phyloP scores from a whole-genome alignment of 2,797 vertebrate species.

The Brachyrhaphis roseni region DNA sequence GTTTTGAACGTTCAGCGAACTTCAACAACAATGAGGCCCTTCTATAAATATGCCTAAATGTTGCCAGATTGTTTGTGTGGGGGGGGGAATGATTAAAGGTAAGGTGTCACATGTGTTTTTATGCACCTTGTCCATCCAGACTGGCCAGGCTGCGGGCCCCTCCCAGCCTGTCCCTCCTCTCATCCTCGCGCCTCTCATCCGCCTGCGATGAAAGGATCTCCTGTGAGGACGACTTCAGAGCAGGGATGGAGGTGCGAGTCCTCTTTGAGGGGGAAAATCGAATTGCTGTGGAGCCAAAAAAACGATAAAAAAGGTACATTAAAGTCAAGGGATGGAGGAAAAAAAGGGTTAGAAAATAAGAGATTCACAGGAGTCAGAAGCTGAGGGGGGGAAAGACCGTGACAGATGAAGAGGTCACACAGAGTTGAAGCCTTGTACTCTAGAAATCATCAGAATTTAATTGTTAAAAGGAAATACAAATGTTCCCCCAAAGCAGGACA shows the following conservation, averaged over 20 bases:
- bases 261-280: conserved; percentile 95
- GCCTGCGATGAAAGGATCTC: conserved; percentile 88
- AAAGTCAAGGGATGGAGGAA: conserved; percentile 8
- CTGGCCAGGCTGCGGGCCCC: conserved; percentile 92
- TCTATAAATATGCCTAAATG: background rate
- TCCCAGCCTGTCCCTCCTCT: conserved; percentile 82
- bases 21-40: background rate
- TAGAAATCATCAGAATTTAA: conserved; percentile 44
- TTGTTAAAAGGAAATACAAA: conserved; percentile 33
- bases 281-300: conserved; percentile 78
- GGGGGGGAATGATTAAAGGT: background rate
- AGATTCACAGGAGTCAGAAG: background rate
- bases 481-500: conserved; percentile 27
- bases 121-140: conserved; percentile 93
- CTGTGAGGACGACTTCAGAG: conserved; percentile 93
- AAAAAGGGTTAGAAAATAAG: conserved; percentile 25
- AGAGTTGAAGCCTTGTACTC: conserved; percentile 22
- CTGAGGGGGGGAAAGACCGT: background rate
- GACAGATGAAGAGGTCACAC: conserved; percentile 22
- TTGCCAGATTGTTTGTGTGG: background rate
- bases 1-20: conserved; percentile 8
- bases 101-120: background rate
- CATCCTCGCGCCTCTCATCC: conserved; percentile 87
- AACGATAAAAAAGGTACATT: background rate
- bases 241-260: conserved; percentile 90